Evolutionary conservation across 2,888 invertebrate genomes (phyloP).

Genomic region (Drosophila quasianomalipes): DNA sequence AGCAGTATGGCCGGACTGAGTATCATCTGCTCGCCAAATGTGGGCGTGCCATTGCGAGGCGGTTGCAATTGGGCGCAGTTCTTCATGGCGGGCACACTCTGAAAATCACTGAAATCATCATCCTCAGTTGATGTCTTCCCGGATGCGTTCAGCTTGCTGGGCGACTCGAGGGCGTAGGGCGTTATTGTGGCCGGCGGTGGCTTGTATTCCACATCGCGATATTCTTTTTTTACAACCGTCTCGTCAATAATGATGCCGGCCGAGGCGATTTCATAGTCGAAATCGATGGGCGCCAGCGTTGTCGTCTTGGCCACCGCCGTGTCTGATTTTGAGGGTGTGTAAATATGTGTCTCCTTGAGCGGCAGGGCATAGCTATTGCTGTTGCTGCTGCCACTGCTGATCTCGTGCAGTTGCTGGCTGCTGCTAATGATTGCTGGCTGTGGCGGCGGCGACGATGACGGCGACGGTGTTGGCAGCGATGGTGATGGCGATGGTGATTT

Average conservation of each 20-base stretch:
- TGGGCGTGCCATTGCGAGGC: conserved; percentile 70
- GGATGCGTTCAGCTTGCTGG: conserved; percentile 34
- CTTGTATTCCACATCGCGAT: conserved; percentile 85
- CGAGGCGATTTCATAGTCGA: conserved; percentile 85
- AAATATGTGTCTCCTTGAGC: conserved; percentile 85
- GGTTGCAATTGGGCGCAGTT: conserved; percentile 40
- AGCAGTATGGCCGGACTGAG: conserved; percentile 83
- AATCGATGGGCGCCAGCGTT: conserved; percentile 82
- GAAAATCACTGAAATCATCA: conserved; percentile 86
- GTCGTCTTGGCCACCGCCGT: conserved; percentile 72
- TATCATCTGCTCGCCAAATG: conserved; percentile 82
- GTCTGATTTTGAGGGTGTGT: conserved; percentile 84
- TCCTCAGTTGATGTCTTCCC: conserved; percentile 68
- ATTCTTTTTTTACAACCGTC: conserved; percentile 85
- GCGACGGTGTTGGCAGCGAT: conserved; percentile 22
- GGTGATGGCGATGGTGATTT: conserved; percentile 26
- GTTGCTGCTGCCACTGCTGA: conserved; percentile 69
- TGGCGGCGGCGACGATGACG: conserved; percentile 14
- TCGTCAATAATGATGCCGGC: conserved; percentile 85
- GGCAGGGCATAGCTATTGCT: conserved; percentile 82
- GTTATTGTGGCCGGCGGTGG: conserved; percentile 59
- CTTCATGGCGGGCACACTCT: conserved; percentile 80
- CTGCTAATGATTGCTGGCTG: conserved; percentile 15
- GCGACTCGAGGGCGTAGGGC: conserved; percentile 71
- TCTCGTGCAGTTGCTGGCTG: conserved; percentile 44